These are phyloP conservation scores for Labia minor DNA, from an alignment of 2,888 invertebrate species.

Conservation along the genomic window DNA sequence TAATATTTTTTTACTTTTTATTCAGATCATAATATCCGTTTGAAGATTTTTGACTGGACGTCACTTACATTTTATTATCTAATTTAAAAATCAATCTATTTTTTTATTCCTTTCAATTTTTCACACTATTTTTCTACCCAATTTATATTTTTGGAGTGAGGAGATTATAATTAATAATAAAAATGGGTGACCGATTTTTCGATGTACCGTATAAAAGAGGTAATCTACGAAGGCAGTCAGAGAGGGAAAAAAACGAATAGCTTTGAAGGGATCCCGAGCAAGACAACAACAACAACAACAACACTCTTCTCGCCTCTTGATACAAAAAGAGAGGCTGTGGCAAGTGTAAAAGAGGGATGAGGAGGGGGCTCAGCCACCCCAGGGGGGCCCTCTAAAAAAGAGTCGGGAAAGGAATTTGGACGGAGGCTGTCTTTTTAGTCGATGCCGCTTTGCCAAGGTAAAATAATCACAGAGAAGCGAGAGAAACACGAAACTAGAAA, in stretches of 20 bases:
- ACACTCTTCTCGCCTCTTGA: neutral
- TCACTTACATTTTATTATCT: neutral
- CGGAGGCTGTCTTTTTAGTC: neutral
- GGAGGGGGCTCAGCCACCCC: neutral
- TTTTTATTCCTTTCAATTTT: neutral
- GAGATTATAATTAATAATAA: neutral
- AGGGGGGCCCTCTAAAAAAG: neutral
- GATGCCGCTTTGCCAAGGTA: neutral
- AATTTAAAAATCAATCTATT: neutral
- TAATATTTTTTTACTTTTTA: too few species aligned
- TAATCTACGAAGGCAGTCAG: neutral
- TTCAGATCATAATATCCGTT: too few species aligned
- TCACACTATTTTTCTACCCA: neutral
- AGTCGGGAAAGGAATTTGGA: neutral
- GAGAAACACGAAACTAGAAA: neutral
- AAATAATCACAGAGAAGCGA: neutral
- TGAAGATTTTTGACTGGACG: neutral
- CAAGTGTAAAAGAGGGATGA: neutral
- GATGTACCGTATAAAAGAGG: neutral
- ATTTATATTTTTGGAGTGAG: neutral
- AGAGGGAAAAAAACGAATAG: neutral
- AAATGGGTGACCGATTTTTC: neutral
- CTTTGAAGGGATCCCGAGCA: neutral
- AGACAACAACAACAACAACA: neutral
- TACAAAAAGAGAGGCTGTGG: neutral